A percentile compares a stretch with the other conserved stretches of the same genome.
These are phyloP conservation scores for Glareola pratincola DNA, from an alignment of 2,113 vertebrate genomes.

Conservation along the genomic window DNA sequence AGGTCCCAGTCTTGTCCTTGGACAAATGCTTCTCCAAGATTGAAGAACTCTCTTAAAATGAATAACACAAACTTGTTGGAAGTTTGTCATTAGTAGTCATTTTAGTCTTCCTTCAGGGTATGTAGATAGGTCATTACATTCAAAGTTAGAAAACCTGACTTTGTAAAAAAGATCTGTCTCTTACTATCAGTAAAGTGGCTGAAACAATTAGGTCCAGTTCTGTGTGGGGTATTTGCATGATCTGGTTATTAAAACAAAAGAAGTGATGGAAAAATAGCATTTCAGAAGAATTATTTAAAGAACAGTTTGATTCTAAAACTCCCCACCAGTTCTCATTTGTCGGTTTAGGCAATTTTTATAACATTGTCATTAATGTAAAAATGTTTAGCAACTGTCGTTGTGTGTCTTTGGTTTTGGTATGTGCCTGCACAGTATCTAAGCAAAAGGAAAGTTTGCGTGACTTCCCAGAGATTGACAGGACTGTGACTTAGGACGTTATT, in stretches of 20 bases:
- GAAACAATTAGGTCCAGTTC: background rate
- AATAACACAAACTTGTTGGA: background rate
- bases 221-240: background rate
- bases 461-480: background rate
- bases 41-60: background rate
- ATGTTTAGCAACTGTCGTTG: background rate
- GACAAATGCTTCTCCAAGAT: background rate
- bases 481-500: background rate
- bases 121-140: background rate
- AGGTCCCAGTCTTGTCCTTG: background rate
- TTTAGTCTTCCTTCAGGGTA: background rate
- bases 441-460: background rate
- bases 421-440: background rate
- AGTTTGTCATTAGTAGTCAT: background rate
- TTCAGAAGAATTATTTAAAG: background rate
- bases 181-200: background rate
- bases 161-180: background rate
- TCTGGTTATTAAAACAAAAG: background rate
- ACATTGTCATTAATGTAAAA: background rate
- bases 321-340: background rate
- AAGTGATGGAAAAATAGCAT: background rate
- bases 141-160: background rate
- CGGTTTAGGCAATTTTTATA: background rate
- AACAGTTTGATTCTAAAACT: background rate
- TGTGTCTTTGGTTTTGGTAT: background rate